Percentiles rank a stretch among this genome's conserved stretches.
phyloP scores from a whole-genome alignment of 2,797 vertebrate genomes.

The Galago senegalensis region DNA sequence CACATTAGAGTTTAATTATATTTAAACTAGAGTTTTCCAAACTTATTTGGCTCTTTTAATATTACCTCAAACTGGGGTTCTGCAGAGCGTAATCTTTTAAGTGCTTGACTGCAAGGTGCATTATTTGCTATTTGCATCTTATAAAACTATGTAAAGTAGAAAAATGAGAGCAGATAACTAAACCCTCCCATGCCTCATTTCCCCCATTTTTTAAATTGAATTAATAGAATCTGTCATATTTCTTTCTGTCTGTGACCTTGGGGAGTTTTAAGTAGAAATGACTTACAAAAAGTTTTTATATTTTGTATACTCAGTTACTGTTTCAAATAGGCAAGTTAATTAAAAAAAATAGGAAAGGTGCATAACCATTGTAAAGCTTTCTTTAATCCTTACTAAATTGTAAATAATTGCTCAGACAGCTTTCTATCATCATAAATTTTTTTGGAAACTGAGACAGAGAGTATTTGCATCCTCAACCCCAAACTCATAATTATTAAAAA shows the following conservation, averaged over 20 bases:
- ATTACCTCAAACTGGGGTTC: conserved; percentile 59
- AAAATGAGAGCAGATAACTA: conserved; percentile 71
- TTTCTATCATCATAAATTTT: conserved; percentile 11
- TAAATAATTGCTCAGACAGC: background rate
- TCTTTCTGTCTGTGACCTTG: conserved; percentile 77
- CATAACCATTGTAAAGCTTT: background rate
- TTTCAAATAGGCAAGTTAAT: background rate
- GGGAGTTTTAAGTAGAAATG: conserved; percentile 55
- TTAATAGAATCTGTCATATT: conserved; percentile 76
- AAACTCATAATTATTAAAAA: background rate
- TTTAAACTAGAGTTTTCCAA: conserved; percentile 67
- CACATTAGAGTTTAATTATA: conserved; percentile 74
- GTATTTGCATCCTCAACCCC: background rate
- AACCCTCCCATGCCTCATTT: conserved; percentile 78
- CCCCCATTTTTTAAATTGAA: conserved; percentile 73
- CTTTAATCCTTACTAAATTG: background rate
- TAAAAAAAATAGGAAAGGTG: background rate
- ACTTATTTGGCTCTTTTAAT: conserved; percentile 69
- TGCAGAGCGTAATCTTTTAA: conserved; percentile 54
- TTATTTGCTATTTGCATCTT: conserved; percentile 81
- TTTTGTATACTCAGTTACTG: conserved; percentile 48
- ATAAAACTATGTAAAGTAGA: conserved; percentile 78
- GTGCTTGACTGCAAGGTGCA: conserved; percentile 67
- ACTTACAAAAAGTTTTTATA: conserved; percentile 29
- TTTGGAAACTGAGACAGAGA: conserved; percentile 59